A percentile compares a stretch with the other conserved stretches of the same genome.
Evolutionary conservation across 2,888 invertebrate genomes (phyloP).

Genomic region (Parnassius smintheus): DNA sequence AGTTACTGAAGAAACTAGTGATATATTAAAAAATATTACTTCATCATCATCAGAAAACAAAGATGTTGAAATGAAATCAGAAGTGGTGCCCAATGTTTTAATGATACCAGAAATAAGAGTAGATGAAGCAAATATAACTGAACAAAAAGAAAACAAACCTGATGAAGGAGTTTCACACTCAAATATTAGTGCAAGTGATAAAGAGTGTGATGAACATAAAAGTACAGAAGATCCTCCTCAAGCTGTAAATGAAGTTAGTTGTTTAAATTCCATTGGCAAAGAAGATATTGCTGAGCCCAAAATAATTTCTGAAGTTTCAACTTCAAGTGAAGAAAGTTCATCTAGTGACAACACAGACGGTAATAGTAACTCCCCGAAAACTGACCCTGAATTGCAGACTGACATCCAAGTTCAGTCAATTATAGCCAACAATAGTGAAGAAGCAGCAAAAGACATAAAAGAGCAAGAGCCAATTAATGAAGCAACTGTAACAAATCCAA

Average conservation of each 20-base stretch:
- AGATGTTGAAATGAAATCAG: conserved; percentile 31
- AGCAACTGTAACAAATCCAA: not conserved
- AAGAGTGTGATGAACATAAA: conserved; percentile 28
- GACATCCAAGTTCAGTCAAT: conserved; percentile 32
- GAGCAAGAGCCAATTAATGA: conserved; percentile 20
- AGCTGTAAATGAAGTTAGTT: conserved; percentile 56
- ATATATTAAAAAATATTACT: conserved; percentile 10
- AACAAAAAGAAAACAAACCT: conserved; percentile 57
- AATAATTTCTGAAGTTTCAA: conserved; percentile 59
- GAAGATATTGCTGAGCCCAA: conserved; percentile 58
- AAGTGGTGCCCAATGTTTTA: conserved; percentile 35
- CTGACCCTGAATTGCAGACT: conserved; percentile 34
- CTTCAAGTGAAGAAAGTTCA: conserved; percentile 72
- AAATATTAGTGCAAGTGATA: conserved; percentile 39
- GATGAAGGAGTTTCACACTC: conserved; percentile 32
- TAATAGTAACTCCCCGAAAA: conserved; percentile 70
- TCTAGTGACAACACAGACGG: conserved; percentile 74
- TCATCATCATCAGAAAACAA: not conserved
- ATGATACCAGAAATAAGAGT: conserved; percentile 71
- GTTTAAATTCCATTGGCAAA: conserved; percentile 60
- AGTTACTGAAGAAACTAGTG: conserved; percentile 4
- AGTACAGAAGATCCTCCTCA: conserved; percentile 33
- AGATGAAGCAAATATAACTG: conserved; percentile 71
- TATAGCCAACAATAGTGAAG: conserved; percentile 34
- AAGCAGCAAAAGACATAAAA: conserved; percentile 35